Evolutionary conservation across 2,113 vertebrate genomes (phyloP), one percentile per base, ranked within the genome.

Genomic region (Cottus gobio): DNA sequence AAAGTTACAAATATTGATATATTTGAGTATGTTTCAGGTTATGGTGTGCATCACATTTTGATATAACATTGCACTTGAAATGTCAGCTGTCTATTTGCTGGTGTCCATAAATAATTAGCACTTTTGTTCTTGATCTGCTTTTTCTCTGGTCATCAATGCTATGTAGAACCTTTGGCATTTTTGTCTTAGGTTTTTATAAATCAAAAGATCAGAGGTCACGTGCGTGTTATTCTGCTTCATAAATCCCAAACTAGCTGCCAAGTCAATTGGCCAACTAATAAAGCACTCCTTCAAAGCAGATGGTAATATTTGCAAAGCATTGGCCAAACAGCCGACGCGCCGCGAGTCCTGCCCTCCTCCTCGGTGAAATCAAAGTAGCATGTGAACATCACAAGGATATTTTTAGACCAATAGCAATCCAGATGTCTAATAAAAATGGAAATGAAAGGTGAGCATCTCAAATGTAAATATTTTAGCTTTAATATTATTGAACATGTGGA

Each of bases 361-460:
- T 30, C 64, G 0, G 48, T 31, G 26, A 82, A 74, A 90, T 94
- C 90, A 92, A 92, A 92, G 90, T 62, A 30, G 60, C 79, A 65
- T 46, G 82, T 80, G 65, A 57, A 89, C 87, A 86, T 88, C 88
- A 87, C 67, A 80, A 67, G 63, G 64, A 61, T 72, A 75, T 85
- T 74, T 79, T 76, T 78, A 74, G 24, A 74, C 75, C 60, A 28
- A 44, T 24, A 42, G n/a, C 6, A 24, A 61, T n/a, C 34, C 75
- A 73, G 83, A 81, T 9, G 28, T 77, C 85, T 69, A 75, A 87
- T 85, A 86, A 92, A 91, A 79, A 56, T 73, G 63, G 54, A 83
- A 67, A 86, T 90, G 56, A 89, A 89, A 83, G 58, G 42, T 18
- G 24, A 28, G 44, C 9, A 37, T 71, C 30, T 63, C 10, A 42